Evolutionary conservation across 2,113 vertebrate species (phyloP).

Genomic region (Nibea albiflora): DNA sequence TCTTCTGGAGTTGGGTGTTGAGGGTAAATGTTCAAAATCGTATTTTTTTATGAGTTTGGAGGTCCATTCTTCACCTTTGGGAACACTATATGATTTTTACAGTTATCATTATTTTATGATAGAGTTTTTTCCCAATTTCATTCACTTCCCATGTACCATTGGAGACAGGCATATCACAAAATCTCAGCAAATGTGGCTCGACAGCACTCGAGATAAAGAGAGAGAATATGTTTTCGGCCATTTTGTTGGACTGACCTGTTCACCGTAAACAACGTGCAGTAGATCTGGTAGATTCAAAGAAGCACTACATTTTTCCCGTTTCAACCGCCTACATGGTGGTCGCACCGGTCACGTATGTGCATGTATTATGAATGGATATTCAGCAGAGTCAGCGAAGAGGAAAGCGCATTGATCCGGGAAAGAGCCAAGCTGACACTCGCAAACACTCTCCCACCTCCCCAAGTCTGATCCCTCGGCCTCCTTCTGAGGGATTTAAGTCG

Average conservation of each 20-base stretch:
- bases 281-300: not conserved
- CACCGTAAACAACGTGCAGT: not conserved
- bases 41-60: too few relatives aligned
- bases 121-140: too few relatives aligned
- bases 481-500: slow-evolving; percentile 12
- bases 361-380: slow-evolving; percentile 44
- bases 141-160: too few relatives aligned
- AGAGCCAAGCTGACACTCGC: slow-evolving; percentile 41
- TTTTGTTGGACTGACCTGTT: not conserved
- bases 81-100: too few relatives aligned
- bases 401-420: slow-evolving; percentile 34
- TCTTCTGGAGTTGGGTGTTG: too few relatives aligned
- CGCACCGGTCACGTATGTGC: not conserved
- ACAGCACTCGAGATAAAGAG: too few relatives aligned
- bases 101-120: too few relatives aligned
- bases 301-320: not conserved
- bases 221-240: not conserved
- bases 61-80: too few relatives aligned
- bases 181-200: too few relatives aligned
- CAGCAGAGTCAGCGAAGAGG: slow-evolving; percentile 19
- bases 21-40: too few relatives aligned
- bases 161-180: too few relatives aligned
- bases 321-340: not conserved
- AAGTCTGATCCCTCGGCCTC: not conserved
- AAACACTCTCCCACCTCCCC: not conserved